Evolutionary conservation across 1,140 invertebrate species (phyloP), one percentile per base, ranked within the genome.

Genomic region (Agrypnia vestita): DNA sequence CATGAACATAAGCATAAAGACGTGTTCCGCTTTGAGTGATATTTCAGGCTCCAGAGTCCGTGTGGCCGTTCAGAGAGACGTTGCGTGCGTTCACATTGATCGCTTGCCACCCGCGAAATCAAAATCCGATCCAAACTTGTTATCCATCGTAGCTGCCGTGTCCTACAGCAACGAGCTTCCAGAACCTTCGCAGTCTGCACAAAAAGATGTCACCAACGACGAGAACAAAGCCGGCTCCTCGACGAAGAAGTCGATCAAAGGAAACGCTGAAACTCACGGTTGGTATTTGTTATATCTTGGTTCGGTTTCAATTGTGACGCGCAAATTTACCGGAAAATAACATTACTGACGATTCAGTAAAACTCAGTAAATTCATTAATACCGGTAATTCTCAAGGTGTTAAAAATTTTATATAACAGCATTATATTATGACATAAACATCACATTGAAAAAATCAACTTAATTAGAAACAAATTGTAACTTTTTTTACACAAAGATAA

Each of bases 121-220:
- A n/a, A 64, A 64, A 64, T 64, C 61, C 10, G 61, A 64, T 43
- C 61, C 61, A 6, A 64, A 25, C 25, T n/a, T 64, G 21, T 35
- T 35, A 3, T 11, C 13, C 25, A n/a, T n/a, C 13, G 25, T 35
- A 1, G 35, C 59, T 10, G 59, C 61, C 35, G 61, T 64, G 1
- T 35, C 61, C 4, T 64, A 64, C 15, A 64, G 61, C 13, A 64
- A 64, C 25, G 61, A 64, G 12, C 6, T 64, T 25, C 25, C 25
- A 25, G 61, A 25, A 64, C 13, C 25, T 64, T 44, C 11, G 55
- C 49, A 51, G 8, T 51, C n/a, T 15, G 49, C 3, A 51, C n/a
- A 12, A 3, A 15, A 51, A 51, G 3, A 35, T 35, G n/a, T 51
- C 49, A 9, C 3, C 49, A 12, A 51, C 11, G 11, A 12, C 1